Base-by-base conservation (phyloP, 2,113 vertebrate species). In the Dicerorhinus sumatrensis region DNA sequence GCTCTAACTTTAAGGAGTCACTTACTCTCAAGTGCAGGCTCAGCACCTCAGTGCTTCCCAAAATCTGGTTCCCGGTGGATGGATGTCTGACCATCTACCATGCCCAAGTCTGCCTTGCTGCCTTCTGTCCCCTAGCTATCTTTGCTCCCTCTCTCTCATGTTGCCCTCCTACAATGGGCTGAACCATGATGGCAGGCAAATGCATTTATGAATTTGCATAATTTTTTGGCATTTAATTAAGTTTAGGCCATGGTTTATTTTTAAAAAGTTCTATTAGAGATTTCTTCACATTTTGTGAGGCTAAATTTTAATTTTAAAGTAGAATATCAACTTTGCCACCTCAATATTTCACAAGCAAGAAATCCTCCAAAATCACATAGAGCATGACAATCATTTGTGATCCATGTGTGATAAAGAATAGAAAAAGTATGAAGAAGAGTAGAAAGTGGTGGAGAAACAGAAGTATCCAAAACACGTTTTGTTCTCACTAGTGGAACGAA, bases 221-320 rank as follows among this genome's bases (percentile, higher is more conserved):
- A 46, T 46, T 75, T 60, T 96, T 76, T 75, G 1, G 18, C 51
- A 42, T 65, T 91, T 90, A 94, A 42, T 83, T 67, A 88, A 62
- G 42, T 58, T 84, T 92, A 92, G 60, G 17, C 1, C 29, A 27
- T 70, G 46, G 31, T 6, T 54, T 80, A 23, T 65, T 84, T 51
- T n/a, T 76, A 46, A 84, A 23, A 90, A 67, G 27, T 62, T 65
- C 11, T 67, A 25, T 63, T 75, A 94, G 16, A 42, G 39, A 94
- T 94, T 69, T 85, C 31, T 80, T 92, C 36, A 85, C 36, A 72
- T 65, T 82, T 92, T 67, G 6, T 81, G 82, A 94, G 6, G 62
- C 10, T 10, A 31, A 48, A 77, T 86, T 94, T 96, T 94, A 80
- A 80, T 82, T 96, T 86, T 93, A 81, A 89, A 69, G 18, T 85